Percentiles rank a stretch among this genome's conserved stretches.
Conservation (phyloP, 2,113 vertebrate species). For the Danio rerio region GRCz12tu NC_133182.1:21762001-21762500, state of each 20-base stretch:
- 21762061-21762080: constrained; percentile 57
- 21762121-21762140: constrained; percentile 56
- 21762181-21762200: constrained; percentile 72
- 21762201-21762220: constrained; percentile 70
- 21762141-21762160: constrained; percentile 70
- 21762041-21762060: constrained; percentile 62
- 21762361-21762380: constrained; percentile 12
- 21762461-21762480: not conserved
- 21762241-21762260: constrained; percentile 73
- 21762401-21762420: constrained; percentile 10
- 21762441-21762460: not conserved
- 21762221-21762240: constrained; percentile 73
- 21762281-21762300: constrained; percentile 71
- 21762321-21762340: constrained; percentile 28
- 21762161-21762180: constrained; percentile 68
- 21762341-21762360: not conserved
- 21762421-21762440: constrained; percentile 4
- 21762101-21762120: constrained; percentile 62
- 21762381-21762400: constrained; percentile 11
- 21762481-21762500: not conserved
- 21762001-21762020: constrained; percentile 70
- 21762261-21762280: constrained; percentile 74
- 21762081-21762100: constrained; percentile 64
- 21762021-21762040: constrained; percentile 33
- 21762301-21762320: constrained; percentile 51